Percentiles rank a stretch among this genome's conserved stretches.
Conservation (phyloP, 1,140 invertebrate species). For the Elysia chlorotica region DNA sequence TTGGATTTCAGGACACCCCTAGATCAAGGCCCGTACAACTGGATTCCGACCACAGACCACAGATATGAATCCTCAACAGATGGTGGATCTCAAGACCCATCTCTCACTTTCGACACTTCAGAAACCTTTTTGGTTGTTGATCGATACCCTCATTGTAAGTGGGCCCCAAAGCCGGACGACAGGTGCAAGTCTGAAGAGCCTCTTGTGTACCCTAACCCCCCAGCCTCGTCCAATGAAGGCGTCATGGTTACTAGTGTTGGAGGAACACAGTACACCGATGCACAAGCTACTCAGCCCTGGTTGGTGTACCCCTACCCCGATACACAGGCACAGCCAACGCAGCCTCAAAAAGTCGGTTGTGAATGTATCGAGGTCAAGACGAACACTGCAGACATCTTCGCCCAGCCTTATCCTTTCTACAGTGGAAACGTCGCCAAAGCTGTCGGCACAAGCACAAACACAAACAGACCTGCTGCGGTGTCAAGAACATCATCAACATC, state of each 20-base stretch:
- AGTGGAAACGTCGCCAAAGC: background rate
- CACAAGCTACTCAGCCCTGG: background rate
- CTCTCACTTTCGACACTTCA: no score
- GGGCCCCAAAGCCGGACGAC: no score
- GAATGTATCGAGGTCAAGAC: background rate
- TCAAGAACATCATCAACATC: background rate
- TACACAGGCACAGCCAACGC: background rate
- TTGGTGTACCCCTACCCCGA: constrained; percentile 11
- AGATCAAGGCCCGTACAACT: background rate
- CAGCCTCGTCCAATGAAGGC: no score
- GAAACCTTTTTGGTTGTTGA: no score
- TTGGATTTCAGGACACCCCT: background rate
- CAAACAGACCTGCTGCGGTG: background rate
- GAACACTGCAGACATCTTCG: background rate
- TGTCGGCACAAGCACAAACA: background rate
- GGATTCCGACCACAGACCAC: constrained; percentile 14
- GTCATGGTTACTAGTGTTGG: no score
- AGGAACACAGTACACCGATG: no score
- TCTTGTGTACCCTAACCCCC: no score
- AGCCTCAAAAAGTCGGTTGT: background rate
- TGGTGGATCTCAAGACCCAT: no score
- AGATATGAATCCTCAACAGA: no score
- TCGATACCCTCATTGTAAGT: no score
- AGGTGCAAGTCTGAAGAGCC: no score
- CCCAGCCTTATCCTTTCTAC: background rate